Conservation (phyloP, 2,113 vertebrate species). For the Centropus bengalensis region DNA sequence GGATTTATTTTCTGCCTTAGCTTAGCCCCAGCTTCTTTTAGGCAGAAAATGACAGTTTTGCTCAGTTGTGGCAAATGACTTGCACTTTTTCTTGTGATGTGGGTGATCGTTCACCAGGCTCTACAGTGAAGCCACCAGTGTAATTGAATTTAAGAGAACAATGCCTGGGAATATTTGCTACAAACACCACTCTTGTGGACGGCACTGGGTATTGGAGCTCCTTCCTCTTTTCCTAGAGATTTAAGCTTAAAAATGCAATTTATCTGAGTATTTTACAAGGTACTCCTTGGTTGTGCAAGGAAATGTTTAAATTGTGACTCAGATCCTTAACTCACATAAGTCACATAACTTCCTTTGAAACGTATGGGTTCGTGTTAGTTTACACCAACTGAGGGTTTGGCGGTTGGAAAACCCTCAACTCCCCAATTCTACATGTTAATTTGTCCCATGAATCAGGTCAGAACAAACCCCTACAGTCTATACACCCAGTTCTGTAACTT, state of each 20-base stretch:
- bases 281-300: background rate
- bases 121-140: background rate
- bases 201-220: background rate
- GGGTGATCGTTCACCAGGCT: conserved; percentile 39
- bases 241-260: background rate
- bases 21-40: conserved; percentile 59
- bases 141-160: conserved; percentile 32
- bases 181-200: background rate
- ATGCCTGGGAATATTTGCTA: background rate
- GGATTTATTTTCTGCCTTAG: conserved; percentile 68
- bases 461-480: background rate
- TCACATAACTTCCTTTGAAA: background rate
- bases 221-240: background rate
- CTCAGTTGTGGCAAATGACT: conserved; percentile 40
- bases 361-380: background rate
- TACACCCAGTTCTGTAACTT: background rate
- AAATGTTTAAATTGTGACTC: background rate
- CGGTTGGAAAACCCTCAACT: background rate
- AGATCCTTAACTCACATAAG: background rate
- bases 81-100: conserved; percentile 22
- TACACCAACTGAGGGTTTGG: background rate
- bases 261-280: background rate
- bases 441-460: background rate
- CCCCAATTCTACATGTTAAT: background rate
- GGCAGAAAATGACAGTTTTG: conserved; percentile 60